These are phyloP conservation scores for Liparis tanakae DNA, from an alignment of 2,797 vertebrate species.

Conservation along the genomic window DNA sequence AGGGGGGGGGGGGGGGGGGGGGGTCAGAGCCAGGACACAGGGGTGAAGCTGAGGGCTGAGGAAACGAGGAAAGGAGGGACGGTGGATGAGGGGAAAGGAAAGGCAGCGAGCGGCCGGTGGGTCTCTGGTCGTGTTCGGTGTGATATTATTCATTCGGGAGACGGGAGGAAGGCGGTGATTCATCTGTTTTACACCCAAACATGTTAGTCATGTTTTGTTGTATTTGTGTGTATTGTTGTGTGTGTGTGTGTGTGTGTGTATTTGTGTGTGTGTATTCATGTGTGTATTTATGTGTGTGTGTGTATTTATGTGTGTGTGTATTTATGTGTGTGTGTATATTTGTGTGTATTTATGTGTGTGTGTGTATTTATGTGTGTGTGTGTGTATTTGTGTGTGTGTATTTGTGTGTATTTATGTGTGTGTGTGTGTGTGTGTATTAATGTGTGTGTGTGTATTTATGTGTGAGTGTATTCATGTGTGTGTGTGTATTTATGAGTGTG, in stretches of 20 bases:
- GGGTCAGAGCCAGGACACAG: conserved; percentile 17
- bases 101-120: not conserved
- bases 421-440: not conserved
- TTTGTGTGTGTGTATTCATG: conserved; percentile 1
- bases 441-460: not conserved
- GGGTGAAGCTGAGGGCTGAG: not conserved
- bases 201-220: conserved; percentile 26
- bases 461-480: conserved; percentile 1
- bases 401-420: not conserved
- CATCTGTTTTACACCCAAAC: conserved; percentile 9
- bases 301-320: no score
- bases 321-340: conserved; percentile 2
- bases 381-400: not conserved
- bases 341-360: not conserved
- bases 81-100: not conserved
- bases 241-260: not conserved
- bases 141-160: not conserved
- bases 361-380: not conserved
- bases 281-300: no score
- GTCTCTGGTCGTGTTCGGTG: conserved; percentile 3
- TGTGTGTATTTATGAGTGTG: not conserved
- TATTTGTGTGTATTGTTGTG: not conserved
- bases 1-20: conserved; percentile 43
- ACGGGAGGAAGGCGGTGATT: conserved; percentile 3
- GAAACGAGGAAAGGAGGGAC: no score